Evolutionary conservation across 1,140 invertebrate genomes (phyloP).

Genomic region (Caerostris darwini): DNA sequence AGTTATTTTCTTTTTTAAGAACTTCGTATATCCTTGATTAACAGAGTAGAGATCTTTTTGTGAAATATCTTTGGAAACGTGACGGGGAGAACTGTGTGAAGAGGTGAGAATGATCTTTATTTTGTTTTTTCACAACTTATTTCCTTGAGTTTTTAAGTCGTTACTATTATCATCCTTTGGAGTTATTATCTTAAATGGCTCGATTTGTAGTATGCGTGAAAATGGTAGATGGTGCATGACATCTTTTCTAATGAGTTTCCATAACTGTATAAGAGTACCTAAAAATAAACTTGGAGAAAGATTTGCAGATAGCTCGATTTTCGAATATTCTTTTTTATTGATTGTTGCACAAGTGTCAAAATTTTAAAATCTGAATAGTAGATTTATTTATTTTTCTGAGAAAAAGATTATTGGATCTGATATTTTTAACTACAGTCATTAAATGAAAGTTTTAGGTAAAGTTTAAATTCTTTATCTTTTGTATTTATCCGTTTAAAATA

Average conservation of each 20-base stretch:
- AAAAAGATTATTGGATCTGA: too few relatives aligned
- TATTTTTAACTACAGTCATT: too few relatives aligned
- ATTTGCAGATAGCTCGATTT: neutral
- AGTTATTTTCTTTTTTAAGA: slow-evolving; percentile 32
- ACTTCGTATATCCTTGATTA: slow-evolving; percentile 69
- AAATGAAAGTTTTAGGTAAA: too few relatives aligned
- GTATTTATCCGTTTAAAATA: too few relatives aligned
- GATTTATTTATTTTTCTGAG: too few relatives aligned
- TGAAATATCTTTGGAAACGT: slow-evolving; percentile 50
- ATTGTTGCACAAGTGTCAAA: too few relatives aligned
- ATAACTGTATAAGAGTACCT: neutral
- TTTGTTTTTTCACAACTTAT: slow-evolving; percentile 16
- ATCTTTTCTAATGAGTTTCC: slow-evolving; percentile 11
- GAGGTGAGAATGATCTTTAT: slow-evolving; percentile 39
- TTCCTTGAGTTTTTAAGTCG: neutral
- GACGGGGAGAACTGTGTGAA: slow-evolving; percentile 3
- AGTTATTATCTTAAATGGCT: slow-evolving; percentile 56
- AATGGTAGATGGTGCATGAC: slow-evolving; percentile 49
- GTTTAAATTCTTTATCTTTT: too few relatives aligned
- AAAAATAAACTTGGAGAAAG: slow-evolving; percentile 4
- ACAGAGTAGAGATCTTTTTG: slow-evolving; percentile 69
- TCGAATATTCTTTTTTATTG: too few relatives aligned
- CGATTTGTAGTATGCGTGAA: slow-evolving; percentile 54
- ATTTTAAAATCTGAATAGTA: too few relatives aligned
- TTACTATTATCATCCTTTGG: slow-evolving; percentile 20